Base-by-base conservation (phyloP, 2,797 vertebrate species). In the Chlorospingus semifuscus region DNA sequence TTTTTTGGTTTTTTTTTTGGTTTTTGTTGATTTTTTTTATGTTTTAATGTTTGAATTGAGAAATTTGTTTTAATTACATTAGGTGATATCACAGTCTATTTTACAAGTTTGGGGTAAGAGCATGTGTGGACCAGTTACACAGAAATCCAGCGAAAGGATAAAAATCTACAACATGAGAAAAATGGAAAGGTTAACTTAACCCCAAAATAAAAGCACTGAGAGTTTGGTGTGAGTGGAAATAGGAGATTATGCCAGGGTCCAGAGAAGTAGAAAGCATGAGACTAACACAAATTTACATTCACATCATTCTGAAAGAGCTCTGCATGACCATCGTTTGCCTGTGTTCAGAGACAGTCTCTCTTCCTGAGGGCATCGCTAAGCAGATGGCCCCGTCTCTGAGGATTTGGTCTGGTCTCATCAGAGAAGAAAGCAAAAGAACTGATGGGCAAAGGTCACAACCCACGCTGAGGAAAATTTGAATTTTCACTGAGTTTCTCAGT, bases 21-120 rank as follows among this genome's bases (percentile, higher is more conserved):
- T n/a, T n/a, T n/a, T n/a, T n/a, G n/a, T n/a, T n/a, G n/a, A n/a
- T n/a, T n/a, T n/a, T n/a, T n/a, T n/a, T n/a, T n/a, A n/a, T n/a
- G n/a, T n/a, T n/a, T n/a, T n/a, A 97, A 98, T 97, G 94, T 97
- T 98, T 97, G 98, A 97, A 98, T 98, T 97, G 95, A 93, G 97
- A 97, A 97, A 97, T 83, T 79, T 47, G 59, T 95, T 97, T 98
- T 97, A 98, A 97, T 98, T 98, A 98, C 96, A 97, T 97, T 95
- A 97, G 52, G 95, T 97, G 97, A 96, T 97, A 97, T 96, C 96
- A 97, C 94, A 97, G 97, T 97, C 98, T 98, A 98, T 98, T 98
- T 98, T 98, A 98, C 98, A 98, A 98, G 97, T 97, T 96, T 71
- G 76, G 95, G 95, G 82, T 91, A 94, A 94, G 91, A 97, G 93